Evolutionary conservation across 2,888 invertebrate genomes (phyloP), one percentile per base, ranked within the genome.

Genomic region (Arctia plantaginis): DNA sequence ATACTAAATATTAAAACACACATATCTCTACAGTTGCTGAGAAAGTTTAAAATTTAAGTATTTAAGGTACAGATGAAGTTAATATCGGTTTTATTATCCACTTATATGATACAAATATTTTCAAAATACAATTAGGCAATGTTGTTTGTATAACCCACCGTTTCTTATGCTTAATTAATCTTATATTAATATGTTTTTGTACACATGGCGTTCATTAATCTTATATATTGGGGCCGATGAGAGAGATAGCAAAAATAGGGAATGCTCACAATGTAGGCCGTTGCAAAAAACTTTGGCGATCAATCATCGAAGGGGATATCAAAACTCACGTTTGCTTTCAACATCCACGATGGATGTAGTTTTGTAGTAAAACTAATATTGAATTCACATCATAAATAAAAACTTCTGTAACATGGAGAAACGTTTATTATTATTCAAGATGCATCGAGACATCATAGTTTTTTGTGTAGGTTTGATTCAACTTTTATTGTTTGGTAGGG

Each of bases 71-170:
- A 75, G 72, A 75, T 77, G 68, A 59, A 75, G 74, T 75, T 79
- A 80, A 79, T 77, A 72, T 72, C 59, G 44, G 80, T 80, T 80
- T 78, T 77, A 75, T 68, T 75, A 75, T 66, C 67, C 80, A 77
- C 41, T 73, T 76, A 72, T 66, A 23, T 73, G 62, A 62, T 59
- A 66, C 66, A 33, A 77, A 62, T 65, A 79, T 62, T 75, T 79
- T 30, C 6, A 18, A 67, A 75, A 59, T 66, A 75, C 30, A 73
- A 76, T 74, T n/a, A 39, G 74, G 65, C 67, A 66, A 68, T 59
- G 71, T 76, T 65, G 72, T 78, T 78, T 65, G n/a, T 35, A 51
- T 73, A 15, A 41, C 70, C 41, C 3, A n/a, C 51, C 30, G 12
- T 30, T 70, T 44, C 4, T 64, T 30, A 10, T 35, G 30, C 20